phyloP scores from a whole-genome alignment of 2,888 invertebrate genomes.

The Congeria kusceri region DNA sequence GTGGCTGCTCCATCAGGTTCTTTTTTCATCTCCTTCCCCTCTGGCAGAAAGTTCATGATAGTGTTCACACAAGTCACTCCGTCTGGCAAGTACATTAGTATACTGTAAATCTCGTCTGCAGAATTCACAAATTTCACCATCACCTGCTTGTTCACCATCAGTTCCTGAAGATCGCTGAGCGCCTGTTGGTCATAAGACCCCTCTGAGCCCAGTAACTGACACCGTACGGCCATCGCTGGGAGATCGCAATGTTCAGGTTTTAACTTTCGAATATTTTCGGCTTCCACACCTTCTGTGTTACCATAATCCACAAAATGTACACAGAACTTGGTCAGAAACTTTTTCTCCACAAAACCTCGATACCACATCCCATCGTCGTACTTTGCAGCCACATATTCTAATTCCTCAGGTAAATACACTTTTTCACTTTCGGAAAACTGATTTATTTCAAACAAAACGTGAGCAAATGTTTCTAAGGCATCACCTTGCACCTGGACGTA shows the following conservation, averaged over 20 bases:
- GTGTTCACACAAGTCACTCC: too few relatives aligned
- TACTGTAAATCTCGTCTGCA: too few relatives aligned
- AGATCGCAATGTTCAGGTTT: constrained; percentile 36
- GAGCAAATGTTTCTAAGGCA: constrained; percentile 57
- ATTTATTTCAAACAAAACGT: constrained; percentile 85
- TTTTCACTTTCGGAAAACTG: constrained; percentile 79
- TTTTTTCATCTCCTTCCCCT: too few relatives aligned
- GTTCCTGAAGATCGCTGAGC: too few relatives aligned
- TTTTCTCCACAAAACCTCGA: constrained; percentile 56
- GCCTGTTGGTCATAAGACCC: constrained; percentile 5
- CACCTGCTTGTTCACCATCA: too few relatives aligned
- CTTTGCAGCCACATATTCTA: constrained; percentile 57
- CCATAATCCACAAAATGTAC: constrained; percentile 83
- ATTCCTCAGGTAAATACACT: constrained; percentile 52
- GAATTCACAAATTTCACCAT: too few relatives aligned
- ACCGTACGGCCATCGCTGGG: constrained; percentile 65
- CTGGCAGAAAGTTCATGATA: too few relatives aligned
- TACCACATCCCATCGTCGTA: constrained; percentile 43
- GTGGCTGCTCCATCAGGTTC: neutral
- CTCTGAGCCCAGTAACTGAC: constrained; percentile 36
- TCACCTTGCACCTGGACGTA: constrained; percentile 51
- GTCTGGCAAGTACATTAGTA: too few relatives aligned
- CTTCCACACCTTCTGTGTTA: constrained; percentile 63
- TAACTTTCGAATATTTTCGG: constrained; percentile 44
- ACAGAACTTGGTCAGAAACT: constrained; percentile 46